Conservation (phyloP, 2,797 vertebrate genomes). For the Protonibea diacanthus region DNA sequence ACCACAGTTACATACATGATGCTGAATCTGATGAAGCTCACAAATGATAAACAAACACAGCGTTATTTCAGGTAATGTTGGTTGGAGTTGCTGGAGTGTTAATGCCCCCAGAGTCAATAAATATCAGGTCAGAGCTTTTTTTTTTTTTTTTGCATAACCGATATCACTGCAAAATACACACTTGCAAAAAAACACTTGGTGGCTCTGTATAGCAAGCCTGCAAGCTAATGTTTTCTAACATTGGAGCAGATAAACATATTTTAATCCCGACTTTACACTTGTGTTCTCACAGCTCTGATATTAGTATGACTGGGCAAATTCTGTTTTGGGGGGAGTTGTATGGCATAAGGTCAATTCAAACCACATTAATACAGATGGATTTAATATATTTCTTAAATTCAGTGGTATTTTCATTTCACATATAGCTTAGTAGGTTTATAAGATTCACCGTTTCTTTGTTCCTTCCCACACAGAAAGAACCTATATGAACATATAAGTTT, state of each 20-base stretch:
- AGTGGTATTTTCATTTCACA: not conserved
- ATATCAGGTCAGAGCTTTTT: not conserved
- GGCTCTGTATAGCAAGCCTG: too few species aligned
- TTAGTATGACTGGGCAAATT: not conserved
- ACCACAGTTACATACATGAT: too few species aligned
- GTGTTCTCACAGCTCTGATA: not conserved
- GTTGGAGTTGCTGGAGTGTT: not conserved
- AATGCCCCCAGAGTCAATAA: not conserved
- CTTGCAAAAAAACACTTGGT: too few species aligned
- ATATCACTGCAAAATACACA: too few species aligned
- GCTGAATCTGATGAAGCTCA: too few species aligned
- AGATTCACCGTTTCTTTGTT: not conserved
- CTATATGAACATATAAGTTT: too few species aligned
- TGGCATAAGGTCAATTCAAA: not conserved
- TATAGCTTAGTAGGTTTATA: not conserved
- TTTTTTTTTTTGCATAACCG: too few species aligned
- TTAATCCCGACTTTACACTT: not conserved
- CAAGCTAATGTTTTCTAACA: too few species aligned
- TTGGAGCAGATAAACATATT: not conserved
- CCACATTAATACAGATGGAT: not conserved
- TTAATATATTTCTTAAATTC: not conserved
- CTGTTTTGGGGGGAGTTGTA: not conserved
- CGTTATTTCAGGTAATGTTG: not conserved
- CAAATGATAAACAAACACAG: not conserved
- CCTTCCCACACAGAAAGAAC: not conserved